phyloP scores from a whole-genome alignment of 2,888 invertebrate species.

The Heliconius charithonia region DNA sequence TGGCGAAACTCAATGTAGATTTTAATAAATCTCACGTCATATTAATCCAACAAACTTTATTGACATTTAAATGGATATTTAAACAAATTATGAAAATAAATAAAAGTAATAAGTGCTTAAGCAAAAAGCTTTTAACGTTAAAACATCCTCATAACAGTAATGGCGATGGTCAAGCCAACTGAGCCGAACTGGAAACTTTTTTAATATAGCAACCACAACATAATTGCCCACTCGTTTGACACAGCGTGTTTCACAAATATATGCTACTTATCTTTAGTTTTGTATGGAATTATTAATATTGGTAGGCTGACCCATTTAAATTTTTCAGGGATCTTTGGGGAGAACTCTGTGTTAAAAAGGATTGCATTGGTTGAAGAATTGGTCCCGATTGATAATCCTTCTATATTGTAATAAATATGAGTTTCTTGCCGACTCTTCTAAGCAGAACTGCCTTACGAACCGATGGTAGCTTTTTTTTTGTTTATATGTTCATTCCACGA shows the following conservation, averaged over 20 bases:
- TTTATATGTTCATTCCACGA: too few relatives aligned
- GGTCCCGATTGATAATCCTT: too few relatives aligned
- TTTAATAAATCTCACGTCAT: too few relatives aligned
- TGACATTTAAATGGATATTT: conserved; percentile 10
- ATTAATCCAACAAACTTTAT: background rate
- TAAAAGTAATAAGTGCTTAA: conserved; percentile 24
- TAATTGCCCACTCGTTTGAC: conserved; percentile 32
- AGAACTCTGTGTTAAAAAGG: too few relatives aligned
- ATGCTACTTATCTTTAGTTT: background rate
- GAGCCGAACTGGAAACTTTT: conserved; percentile 40
- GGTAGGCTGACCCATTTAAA: too few relatives aligned
- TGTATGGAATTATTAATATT: background rate
- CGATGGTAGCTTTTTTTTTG: too few relatives aligned
- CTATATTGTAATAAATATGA: too few relatives aligned
- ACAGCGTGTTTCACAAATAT: conserved; percentile 14
- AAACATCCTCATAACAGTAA: conserved; percentile 23
- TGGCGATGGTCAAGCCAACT: conserved; percentile 13
- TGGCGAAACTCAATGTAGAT: too few relatives aligned
- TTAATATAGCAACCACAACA: conserved; percentile 39
- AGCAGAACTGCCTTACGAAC: too few relatives aligned
- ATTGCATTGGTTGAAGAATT: too few relatives aligned
- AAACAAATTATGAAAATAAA: conserved; percentile 20
- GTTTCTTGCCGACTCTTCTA: too few relatives aligned
- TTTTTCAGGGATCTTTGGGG: too few relatives aligned
- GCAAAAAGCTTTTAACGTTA: conserved; percentile 22